Evolutionary conservation across 2,113 vertebrate species (phyloP).

Genomic region (Ceuthmochares aereus): DNA sequence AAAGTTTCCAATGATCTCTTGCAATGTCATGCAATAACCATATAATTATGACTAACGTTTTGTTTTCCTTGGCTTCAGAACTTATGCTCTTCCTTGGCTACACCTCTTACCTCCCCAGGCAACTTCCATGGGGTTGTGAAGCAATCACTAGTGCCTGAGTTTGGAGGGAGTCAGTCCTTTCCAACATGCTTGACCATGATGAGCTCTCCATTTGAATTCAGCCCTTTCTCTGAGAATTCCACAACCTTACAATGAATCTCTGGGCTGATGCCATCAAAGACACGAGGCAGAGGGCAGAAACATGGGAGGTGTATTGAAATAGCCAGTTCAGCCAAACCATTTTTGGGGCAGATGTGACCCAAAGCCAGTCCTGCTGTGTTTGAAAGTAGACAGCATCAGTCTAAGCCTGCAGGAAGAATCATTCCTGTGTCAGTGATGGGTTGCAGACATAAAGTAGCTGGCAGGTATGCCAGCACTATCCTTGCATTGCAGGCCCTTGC

Average conservation of each 20-base stretch:
- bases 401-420: neutral
- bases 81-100: neutral
- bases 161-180: neutral
- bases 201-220: neutral
- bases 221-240: neutral
- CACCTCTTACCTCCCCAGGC: neutral
- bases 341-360: neutral
- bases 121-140: neutral
- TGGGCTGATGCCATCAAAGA: neutral
- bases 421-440: neutral
- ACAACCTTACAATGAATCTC: neutral
- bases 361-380: neutral
- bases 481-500: neutral
- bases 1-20: neutral
- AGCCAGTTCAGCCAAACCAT: rapidly evolving
- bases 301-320: neutral
- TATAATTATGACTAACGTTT: slow-evolving; percentile 3
- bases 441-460: neutral
- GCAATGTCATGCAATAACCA: neutral
- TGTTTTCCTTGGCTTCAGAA: slow-evolving; percentile 27
- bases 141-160: neutral
- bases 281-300: neutral
- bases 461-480: neutral
- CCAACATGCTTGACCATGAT: neutral
- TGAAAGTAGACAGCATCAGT: neutral